Evolutionary conservation across 2,888 invertebrate species (phyloP).

Genomic region (Aproaerema taeniolella): DNA sequence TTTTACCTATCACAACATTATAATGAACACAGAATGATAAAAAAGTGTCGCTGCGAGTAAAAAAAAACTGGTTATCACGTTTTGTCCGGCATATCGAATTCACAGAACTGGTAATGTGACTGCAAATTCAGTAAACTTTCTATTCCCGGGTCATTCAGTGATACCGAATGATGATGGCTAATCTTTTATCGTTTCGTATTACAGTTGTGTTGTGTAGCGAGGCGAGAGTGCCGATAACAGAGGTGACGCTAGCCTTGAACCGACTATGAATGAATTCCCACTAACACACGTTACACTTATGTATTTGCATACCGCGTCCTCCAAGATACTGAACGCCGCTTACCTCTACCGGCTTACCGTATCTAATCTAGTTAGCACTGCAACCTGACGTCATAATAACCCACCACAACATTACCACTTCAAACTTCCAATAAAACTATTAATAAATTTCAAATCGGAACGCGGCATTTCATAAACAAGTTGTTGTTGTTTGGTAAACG

Average conservation of each 20-base stretch:
- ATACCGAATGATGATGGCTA: slow-evolving; percentile 3
- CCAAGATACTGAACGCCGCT: slow-evolving; percentile 30
- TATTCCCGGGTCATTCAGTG: slow-evolving; percentile 4
- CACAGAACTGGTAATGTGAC: too few relatives aligned
- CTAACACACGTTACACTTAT: slow-evolving; percentile 24
- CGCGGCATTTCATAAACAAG: slow-evolving; percentile 27
- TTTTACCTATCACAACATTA: too few relatives aligned
- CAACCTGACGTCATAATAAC: slow-evolving; percentile 58
- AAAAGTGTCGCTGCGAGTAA: too few relatives aligned
- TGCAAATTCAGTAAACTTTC: too few relatives aligned
- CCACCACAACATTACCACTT: slow-evolving; percentile 66
- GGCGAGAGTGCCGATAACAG: slow-evolving; percentile 32
- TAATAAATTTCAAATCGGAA: slow-evolving; percentile 26
- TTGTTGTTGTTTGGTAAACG: slow-evolving; percentile 24
- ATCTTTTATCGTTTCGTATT: slow-evolving; percentile 4
- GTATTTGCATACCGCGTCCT: slow-evolving; percentile 43
- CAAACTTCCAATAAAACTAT: slow-evolving; percentile 16
- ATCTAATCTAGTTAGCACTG: slow-evolving; percentile 66
- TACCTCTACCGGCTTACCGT: slow-evolving; percentile 49
- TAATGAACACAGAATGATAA: too few relatives aligned
- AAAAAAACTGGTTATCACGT: too few relatives aligned
- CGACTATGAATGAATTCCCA: slow-evolving; percentile 36
- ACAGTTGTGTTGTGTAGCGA: background rate
- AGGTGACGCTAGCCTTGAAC: slow-evolving; percentile 37
- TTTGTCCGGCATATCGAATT: too few relatives aligned